A percentile compares a stretch with the other conserved stretches of the same genome.
Conservation (phyloP, 2,888 invertebrate genomes). For the Panopea generosa region DNA sequence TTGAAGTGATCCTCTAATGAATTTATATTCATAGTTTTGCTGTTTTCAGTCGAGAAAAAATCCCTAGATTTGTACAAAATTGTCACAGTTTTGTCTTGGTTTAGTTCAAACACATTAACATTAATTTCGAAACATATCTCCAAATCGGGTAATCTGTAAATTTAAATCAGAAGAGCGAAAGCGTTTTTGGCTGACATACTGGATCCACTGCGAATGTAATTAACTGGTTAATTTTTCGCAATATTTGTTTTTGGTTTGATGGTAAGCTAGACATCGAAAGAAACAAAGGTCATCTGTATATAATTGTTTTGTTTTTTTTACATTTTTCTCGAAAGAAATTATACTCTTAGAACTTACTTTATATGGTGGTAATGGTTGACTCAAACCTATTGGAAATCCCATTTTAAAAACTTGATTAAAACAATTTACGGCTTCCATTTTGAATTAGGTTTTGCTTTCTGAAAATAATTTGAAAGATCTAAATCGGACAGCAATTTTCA, state of each 20-base stretch:
- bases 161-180: neutral
- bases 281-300: conserved; percentile 17
- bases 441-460: conserved; percentile 9
- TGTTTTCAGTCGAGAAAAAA: neutral
- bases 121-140: conserved; percentile 13
- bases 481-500: neutral
- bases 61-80: conserved; percentile 15
- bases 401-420: conserved; percentile 14
- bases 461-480: conserved; percentile 8
- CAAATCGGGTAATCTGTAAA: conserved; percentile 14
- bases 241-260: conserved; percentile 7
- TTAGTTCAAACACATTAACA: conserved; percentile 12
- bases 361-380: conserved; percentile 4
- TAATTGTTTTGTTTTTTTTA: neutral
- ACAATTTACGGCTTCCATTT: conserved; percentile 15
- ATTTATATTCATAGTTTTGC: conserved; percentile 1
- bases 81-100: conserved; percentile 9
- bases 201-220: neutral
- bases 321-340: conserved; percentile 5
- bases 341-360: conserved; percentile 11
- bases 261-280: conserved; percentile 14
- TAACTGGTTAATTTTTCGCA: conserved; percentile 1
- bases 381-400: conserved; percentile 10
- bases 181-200: neutral
- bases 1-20: neutral